Conservation (phyloP, 92 coral and sea anemone species). For the Umimayanthus chanpuru region DNA sequence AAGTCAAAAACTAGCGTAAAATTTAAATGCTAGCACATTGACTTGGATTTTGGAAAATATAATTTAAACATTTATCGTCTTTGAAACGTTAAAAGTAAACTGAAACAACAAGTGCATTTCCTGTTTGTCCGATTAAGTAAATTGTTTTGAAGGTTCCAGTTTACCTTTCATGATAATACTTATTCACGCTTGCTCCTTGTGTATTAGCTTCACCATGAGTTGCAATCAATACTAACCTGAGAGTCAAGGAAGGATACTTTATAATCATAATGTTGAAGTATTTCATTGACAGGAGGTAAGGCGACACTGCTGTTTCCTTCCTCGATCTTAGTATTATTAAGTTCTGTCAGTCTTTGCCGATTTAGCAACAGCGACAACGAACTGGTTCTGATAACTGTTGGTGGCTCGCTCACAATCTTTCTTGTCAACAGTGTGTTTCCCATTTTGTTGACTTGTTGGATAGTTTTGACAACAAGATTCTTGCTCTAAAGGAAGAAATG, state of each 20-base stretch:
- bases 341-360: constrained; percentile 10
- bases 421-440: constrained; percentile 5
- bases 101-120: too few relatives aligned
- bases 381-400: constrained; percentile 1
- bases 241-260: background rate
- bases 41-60: too few relatives aligned
- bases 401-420: constrained; percentile 20
- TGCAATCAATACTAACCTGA: background rate
- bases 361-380: background rate
- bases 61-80: too few relatives aligned
- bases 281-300: constrained; percentile 2
- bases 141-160: too few relatives aligned
- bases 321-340: background rate
- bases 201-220: too few relatives aligned
- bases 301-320: constrained; percentile 13
- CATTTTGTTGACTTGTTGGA: background rate
- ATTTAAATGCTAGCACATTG: too few relatives aligned
- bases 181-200: too few relatives aligned
- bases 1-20: too few relatives aligned
- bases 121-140: too few relatives aligned
- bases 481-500: constrained; percentile 2
- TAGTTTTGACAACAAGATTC: background rate
- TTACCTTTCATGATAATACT: too few relatives aligned
- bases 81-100: too few relatives aligned
- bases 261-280: background rate